These are phyloP conservation scores for Morinoia aosen DNA, from an alignment of 2,888 invertebrate species.

Conservation along the genomic window DNA sequence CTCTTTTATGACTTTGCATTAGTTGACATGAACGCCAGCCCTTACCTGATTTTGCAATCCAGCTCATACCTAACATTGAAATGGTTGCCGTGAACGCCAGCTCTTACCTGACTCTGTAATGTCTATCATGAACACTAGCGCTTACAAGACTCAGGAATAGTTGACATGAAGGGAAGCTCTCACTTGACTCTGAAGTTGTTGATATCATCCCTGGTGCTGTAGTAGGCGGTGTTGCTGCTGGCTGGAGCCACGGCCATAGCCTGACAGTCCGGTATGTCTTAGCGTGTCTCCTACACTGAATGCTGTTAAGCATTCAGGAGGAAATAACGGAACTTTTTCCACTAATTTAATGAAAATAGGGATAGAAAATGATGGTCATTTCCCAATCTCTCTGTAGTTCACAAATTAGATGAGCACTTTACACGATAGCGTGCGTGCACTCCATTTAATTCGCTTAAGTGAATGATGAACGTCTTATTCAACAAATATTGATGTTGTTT, in stretches of 20 bases:
- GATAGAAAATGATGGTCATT: background rate
- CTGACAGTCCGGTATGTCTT: background rate
- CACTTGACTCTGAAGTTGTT: background rate
- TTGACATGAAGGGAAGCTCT: background rate
- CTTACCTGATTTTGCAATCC: background rate
- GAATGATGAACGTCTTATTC: no score
- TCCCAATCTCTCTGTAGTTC: background rate
- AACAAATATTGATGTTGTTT: no score
- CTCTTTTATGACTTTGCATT: background rate
- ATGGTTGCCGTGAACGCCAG: no score
- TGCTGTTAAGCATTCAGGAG: background rate
- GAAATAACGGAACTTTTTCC: background rate
- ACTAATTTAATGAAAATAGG: background rate
- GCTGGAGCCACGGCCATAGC: background rate
- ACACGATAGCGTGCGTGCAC: background rate
- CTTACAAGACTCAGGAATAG: background rate
- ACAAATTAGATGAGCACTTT: background rate
- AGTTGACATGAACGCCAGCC: background rate
- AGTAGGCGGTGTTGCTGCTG: slow-evolving; percentile 13
- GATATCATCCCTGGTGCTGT: slow-evolving; percentile 32
- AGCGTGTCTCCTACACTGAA: background rate
- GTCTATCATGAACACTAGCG: no score
- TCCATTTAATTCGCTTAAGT: background rate
- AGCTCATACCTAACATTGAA: no score
- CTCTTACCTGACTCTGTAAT: no score